Percentiles rank a stretch among this genome's conserved stretches.
Conservation (phyloP, 2,797 vertebrate species). For the Phrynocephalus guinanensis region DNA sequence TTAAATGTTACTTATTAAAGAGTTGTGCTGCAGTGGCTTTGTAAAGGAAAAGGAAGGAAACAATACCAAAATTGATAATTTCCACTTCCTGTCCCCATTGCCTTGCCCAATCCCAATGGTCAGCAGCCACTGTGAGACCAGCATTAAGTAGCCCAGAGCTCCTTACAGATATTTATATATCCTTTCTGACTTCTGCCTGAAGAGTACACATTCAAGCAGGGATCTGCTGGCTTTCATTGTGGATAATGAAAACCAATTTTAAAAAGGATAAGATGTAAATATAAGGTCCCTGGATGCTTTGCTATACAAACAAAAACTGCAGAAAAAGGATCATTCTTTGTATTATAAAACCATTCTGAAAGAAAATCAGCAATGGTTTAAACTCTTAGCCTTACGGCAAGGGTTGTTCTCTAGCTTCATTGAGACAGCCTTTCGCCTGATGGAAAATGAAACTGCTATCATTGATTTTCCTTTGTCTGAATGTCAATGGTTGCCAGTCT, state of each 20-base stretch:
- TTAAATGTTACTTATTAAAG: too few species aligned
- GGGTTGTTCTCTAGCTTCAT: not conserved
- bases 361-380: slow-evolving; percentile 5
- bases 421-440: slow-evolving; percentile 51
- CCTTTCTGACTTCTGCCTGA: not conserved
- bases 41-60: too few species aligned
- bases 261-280: slow-evolving; percentile 52
- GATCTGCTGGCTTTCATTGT: not conserved
- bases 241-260: slow-evolving; percentile 46
- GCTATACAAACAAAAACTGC: not conserved
- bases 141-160: not conserved
- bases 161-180: not conserved
- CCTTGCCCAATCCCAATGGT: too few species aligned
- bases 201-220: slow-evolving; percentile 14
- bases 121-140: not conserved
- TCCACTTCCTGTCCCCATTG: too few species aligned
- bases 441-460: slow-evolving; percentile 62
- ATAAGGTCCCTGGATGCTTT: slow-evolving; percentile 5
- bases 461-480: slow-evolving; percentile 74
- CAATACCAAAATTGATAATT: too few species aligned
- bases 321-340: not conserved
- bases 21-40: too few species aligned
- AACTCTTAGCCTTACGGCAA: slow-evolving; percentile 27
- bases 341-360: slow-evolving; percentile 24
- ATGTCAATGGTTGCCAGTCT: slow-evolving; percentile 76